Percentiles rank a stretch among this genome's conserved stretches.
These are phyloP conservation scores for Acanthochromis polyacanthus DNA, from an alignment of 2,113 vertebrate genomes.

Conservation along the genomic window DNA sequence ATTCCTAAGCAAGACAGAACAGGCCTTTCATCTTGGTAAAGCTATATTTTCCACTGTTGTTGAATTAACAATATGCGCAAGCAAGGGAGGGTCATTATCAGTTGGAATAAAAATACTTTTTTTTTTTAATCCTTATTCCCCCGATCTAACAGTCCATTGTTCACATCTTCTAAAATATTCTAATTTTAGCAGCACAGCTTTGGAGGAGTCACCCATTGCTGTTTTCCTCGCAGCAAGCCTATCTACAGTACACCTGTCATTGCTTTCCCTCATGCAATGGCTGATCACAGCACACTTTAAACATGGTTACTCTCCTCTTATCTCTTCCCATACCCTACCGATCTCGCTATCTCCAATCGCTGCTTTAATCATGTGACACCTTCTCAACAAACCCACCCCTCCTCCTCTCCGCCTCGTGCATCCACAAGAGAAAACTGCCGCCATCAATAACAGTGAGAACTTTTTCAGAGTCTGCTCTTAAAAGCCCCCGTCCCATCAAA, in stretches of 20 bases:
- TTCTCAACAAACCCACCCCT: conserved; percentile 50
- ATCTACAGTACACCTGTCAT: conserved; percentile 78
- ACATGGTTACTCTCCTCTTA: conserved; percentile 81
- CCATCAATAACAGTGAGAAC: conserved; percentile 72
- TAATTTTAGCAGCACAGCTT: conserved; percentile 76
- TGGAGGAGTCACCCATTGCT: conserved; percentile 72
- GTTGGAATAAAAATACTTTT: conserved; percentile 71
- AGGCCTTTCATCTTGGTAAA: conserved; percentile 48
- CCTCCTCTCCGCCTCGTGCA: conserved; percentile 3
- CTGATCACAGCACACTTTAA: conserved; percentile 86
- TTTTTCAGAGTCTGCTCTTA: conserved; percentile 74
- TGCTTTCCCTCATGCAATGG: conserved; percentile 76
- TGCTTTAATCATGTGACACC: conserved; percentile 83
- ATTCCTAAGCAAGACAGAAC: conserved; percentile 42
- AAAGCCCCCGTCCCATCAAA: conserved; percentile 76
- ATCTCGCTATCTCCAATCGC: conserved; percentile 79
- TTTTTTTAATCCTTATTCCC: conserved; percentile 60
- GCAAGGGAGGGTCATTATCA: conserved; percentile 64
- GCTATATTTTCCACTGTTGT: conserved; percentile 41
- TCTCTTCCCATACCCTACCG: conserved; percentile 76
- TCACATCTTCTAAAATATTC: conserved; percentile 76
- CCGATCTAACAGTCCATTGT: conserved; percentile 58
- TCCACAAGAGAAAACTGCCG: conserved; percentile 70
- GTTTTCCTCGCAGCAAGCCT: conserved; percentile 70
- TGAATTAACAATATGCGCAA: conserved; percentile 56